A percentile compares a stretch with the other conserved stretches of the same genome.
phyloP scores from a whole-genome alignment of 2,888 invertebrate genomes.

The Catocala nupta region DNA sequence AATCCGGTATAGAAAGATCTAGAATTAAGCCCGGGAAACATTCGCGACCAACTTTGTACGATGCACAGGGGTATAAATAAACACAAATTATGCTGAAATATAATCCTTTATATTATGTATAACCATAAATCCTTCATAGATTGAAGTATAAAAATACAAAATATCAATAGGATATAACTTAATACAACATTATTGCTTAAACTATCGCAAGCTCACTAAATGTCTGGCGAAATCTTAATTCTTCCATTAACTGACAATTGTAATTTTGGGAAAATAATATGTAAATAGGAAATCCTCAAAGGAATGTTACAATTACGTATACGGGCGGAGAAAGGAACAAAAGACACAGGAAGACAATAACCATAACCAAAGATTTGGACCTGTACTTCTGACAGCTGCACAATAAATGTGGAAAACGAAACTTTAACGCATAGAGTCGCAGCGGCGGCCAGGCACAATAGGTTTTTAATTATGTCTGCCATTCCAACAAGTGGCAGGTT shows the following conservation, averaged over 20 bases:
- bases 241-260: background rate
- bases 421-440: no score
- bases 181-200: background rate
- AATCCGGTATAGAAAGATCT: background rate
- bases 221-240: background rate
- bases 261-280: background rate
- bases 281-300: background rate
- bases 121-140: slow-evolving; percentile 19
- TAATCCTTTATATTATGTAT: slow-evolving; percentile 31
- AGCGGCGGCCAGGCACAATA: no score
- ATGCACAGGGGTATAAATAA: slow-evolving; percentile 29
- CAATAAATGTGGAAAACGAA: no score
- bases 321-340: background rate
- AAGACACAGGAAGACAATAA: slow-evolving; percentile 1
- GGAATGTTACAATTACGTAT: background rate
- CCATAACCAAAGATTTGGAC: background rate
- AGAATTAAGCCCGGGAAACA: no score
- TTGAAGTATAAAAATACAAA: slow-evolving; percentile 21
- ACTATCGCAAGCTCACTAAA: background rate
- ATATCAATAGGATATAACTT: slow-evolving; percentile 3
- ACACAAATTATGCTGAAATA: slow-evolving; percentile 26
- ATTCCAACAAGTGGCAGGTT: no score
- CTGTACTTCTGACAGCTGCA: no score
- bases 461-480: no score
- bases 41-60: no score